Evolutionary conservation across 2,888 invertebrate species (phyloP).

Genomic region (Frankliniella intonsa): DNA sequence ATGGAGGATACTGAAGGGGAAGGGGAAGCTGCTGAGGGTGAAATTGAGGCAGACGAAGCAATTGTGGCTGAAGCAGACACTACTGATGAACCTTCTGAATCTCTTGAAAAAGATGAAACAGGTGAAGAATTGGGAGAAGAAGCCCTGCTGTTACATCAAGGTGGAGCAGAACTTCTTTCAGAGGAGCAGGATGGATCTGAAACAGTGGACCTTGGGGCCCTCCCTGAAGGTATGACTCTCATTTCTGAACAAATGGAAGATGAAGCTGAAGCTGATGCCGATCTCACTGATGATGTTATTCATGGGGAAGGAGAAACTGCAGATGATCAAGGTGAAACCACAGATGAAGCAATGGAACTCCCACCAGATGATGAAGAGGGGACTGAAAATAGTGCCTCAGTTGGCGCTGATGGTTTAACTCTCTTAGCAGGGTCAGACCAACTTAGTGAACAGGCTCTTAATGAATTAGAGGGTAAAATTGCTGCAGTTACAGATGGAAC

Average conservation of each 20-base stretch:
- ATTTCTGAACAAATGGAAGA: constrained; percentile 29
- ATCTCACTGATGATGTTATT: constrained; percentile 32
- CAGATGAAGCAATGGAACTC: constrained; percentile 31
- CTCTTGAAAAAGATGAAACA: constrained; percentile 27
- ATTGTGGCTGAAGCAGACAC: background rate
- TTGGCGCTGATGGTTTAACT: constrained; percentile 33
- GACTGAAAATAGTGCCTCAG: constrained; percentile 34
- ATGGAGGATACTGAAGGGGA: constrained; percentile 3
- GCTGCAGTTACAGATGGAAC: constrained; percentile 36
- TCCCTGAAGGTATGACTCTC: background rate
- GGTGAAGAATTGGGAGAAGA: constrained; percentile 31
- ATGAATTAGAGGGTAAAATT: constrained; percentile 36
- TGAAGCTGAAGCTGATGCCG: constrained; percentile 3
- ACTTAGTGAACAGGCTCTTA: constrained; percentile 34
- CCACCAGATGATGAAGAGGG: constrained; percentile 32
- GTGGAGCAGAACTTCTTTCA: constrained; percentile 30
- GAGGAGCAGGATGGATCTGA: constrained; percentile 32
- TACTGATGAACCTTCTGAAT: constrained; percentile 34
- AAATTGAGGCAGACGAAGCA: background rate
- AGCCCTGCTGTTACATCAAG: constrained; percentile 30
- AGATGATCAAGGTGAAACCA: constrained; percentile 23
- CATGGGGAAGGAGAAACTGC: constrained; percentile 32
- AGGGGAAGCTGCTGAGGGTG: background rate
- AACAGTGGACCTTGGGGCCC: background rate
- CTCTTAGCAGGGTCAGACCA: constrained; percentile 33